Conservation (phyloP, 2,113 vertebrate species). For the Myotis yumanensis region DNA sequence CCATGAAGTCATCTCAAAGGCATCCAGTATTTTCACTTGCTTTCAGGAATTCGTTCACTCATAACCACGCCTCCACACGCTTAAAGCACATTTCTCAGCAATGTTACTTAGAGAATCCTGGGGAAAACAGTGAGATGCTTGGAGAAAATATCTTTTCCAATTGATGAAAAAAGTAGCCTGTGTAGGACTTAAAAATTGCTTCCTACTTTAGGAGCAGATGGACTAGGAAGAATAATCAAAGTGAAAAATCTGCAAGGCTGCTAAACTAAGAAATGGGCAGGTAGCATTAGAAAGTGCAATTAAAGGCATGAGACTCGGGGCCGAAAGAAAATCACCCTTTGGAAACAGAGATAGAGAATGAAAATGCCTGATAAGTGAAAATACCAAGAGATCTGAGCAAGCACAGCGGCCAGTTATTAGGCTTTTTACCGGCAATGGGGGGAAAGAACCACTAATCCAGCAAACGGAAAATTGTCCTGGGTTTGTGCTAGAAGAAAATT, state of each 20-base stretch:
- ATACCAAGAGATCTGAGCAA: neutral
- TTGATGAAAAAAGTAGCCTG: slow-evolving; percentile 24
- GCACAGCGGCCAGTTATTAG: neutral
- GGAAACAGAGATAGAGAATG: neutral
- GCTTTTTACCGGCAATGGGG: neutral
- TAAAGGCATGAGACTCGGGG: slow-evolving; percentile 37
- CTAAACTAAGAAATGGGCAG: slow-evolving; percentile 13
- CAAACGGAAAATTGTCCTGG: neutral
- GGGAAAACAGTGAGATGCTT: neutral
- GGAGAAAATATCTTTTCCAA: neutral
- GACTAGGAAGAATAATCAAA: slow-evolving; percentile 17
- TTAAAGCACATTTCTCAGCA: slow-evolving; percentile 35
- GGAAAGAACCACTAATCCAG: neutral
- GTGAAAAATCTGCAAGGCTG: neutral
- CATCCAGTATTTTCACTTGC: neutral
- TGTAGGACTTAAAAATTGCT: slow-evolving; percentile 35
- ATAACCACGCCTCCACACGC: neutral
- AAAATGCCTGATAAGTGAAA: slow-evolving; percentile 57
- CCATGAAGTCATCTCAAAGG: neutral
- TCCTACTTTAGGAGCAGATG: slow-evolving; percentile 33
- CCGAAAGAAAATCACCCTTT: slow-evolving; percentile 38
- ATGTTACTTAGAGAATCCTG: neutral
- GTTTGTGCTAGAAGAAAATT: slow-evolving; percentile 9
- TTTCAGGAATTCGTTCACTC: neutral
- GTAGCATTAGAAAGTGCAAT: neutral